phyloP scores from a whole-genome alignment of 2,113 vertebrate species.

The Atrichornis clamosus region DNA sequence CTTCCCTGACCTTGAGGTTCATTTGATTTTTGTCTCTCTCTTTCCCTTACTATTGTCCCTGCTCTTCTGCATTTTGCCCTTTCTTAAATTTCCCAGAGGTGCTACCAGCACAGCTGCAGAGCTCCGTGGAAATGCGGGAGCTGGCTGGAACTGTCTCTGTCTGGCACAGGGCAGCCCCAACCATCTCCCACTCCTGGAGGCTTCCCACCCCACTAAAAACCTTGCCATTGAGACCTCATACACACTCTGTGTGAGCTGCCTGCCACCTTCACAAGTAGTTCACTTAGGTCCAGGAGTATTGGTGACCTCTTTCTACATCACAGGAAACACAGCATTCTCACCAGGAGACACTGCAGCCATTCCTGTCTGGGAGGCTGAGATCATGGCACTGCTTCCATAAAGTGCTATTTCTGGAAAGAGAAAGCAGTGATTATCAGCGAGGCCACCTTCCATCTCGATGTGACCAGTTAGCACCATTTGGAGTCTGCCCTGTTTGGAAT shows the following conservation, averaged over 20 bases:
- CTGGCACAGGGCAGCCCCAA: not conserved
- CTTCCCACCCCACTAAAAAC: not conserved
- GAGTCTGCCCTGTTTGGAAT: not conserved
- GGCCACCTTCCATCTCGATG: not conserved
- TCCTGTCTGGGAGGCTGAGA: not conserved
- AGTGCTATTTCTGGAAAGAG: not conserved
- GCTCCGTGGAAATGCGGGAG: not conserved
- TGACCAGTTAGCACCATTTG: not conserved
- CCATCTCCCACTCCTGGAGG: not conserved
- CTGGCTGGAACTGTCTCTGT: not conserved
- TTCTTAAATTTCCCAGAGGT: not conserved
- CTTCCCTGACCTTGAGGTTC: not conserved
- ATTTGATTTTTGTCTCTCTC: not conserved
- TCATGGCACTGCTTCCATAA: not conserved
- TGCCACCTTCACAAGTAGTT: not conserved
- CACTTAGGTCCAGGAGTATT: fast-evolving
- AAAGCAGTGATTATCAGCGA: not conserved
- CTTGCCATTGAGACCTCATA: not conserved
- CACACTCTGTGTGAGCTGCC: not conserved
- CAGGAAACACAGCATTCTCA: not conserved
- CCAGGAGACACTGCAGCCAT: not conserved
- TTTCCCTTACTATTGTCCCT: not conserved
- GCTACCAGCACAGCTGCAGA: not conserved
- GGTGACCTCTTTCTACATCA: not conserved
- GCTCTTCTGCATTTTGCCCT: not conserved